A percentile compares a stretch with the other conserved stretches of the same genome.
Evolutionary conservation across 2,888 invertebrate species (phyloP).

Genomic region (Drosophila greeni): DNA sequence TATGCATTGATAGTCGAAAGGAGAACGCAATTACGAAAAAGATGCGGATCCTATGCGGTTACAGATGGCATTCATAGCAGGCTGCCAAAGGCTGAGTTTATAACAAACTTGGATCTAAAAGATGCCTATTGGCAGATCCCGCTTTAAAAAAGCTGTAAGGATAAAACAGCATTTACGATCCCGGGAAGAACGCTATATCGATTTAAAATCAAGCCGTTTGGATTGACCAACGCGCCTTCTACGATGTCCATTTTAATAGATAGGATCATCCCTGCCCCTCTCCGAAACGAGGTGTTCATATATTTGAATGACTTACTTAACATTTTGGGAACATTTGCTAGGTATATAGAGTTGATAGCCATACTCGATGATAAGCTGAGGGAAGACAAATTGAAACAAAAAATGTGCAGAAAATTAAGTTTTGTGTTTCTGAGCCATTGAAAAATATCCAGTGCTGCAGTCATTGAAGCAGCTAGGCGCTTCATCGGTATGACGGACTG

Average conservation of each 20-base stretch:
- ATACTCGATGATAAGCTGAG: background rate
- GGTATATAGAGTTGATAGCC: background rate
- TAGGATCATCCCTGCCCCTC: background rate
- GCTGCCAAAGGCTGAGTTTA: background rate
- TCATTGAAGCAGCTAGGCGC: background rate
- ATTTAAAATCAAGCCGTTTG: background rate
- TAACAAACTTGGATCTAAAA: background rate
- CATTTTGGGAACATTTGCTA: background rate
- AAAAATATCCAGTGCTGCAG: background rate
- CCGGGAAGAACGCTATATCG: background rate
- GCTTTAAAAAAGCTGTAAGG: background rate
- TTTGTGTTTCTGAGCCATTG: background rate
- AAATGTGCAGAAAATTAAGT: background rate
- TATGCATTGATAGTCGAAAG: no score
- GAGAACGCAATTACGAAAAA: no score
- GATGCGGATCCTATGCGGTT: background rate
- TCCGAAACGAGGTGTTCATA: background rate
- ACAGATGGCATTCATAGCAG: background rate
- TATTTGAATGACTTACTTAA: background rate
- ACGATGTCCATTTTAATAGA: no score
- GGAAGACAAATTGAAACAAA: background rate
- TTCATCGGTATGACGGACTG: background rate
- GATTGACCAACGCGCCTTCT: background rate
- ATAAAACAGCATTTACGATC: background rate
- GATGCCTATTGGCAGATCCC: background rate